Conservation (phyloP, 2,797 vertebrate genomes). For the Microctenopoma steveboyesi region DNA sequence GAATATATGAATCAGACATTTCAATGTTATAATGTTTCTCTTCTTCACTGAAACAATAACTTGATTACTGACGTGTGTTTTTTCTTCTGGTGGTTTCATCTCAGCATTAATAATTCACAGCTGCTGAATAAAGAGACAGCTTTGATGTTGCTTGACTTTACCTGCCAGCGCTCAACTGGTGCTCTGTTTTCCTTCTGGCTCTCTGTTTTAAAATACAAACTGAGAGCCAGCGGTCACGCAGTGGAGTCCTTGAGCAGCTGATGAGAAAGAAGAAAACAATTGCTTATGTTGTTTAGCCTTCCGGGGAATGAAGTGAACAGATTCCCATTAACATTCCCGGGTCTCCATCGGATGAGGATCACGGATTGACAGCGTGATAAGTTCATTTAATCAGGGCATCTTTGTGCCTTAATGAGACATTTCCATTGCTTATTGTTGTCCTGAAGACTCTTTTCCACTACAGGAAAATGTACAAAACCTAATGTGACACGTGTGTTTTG, state of each 20-base stretch:
- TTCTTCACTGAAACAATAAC: not conserved
- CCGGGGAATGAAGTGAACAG: conserved; percentile 7
- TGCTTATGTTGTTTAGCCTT: conserved; percentile 23
- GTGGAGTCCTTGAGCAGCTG: conserved; percentile 26
- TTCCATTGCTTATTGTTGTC: conserved; percentile 1
- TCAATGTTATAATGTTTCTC: not conserved
- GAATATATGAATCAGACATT: not conserved
- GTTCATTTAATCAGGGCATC: conserved; percentile 21
- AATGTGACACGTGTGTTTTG: no score
- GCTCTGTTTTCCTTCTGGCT: not conserved
- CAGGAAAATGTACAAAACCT: no score
- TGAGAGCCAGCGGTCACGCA: not conserved
- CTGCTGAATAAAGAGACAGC: not conserved
- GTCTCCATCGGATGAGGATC: not conserved
- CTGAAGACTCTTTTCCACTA: not conserved
- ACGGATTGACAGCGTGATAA: not conserved
- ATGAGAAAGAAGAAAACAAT: conserved; percentile 19
- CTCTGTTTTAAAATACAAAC: not conserved
- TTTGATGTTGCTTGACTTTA: not conserved
- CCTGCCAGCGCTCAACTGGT: not conserved
- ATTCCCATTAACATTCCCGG: conserved; percentile 25
- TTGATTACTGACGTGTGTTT: not conserved
- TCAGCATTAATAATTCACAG: not conserved
- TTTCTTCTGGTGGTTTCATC: not conserved
- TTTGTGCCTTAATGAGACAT: conserved; percentile 16